These are phyloP conservation scores for Paradisaea rubra DNA, from an alignment of 2,113 vertebrate species.

Conservation along the genomic window DNA sequence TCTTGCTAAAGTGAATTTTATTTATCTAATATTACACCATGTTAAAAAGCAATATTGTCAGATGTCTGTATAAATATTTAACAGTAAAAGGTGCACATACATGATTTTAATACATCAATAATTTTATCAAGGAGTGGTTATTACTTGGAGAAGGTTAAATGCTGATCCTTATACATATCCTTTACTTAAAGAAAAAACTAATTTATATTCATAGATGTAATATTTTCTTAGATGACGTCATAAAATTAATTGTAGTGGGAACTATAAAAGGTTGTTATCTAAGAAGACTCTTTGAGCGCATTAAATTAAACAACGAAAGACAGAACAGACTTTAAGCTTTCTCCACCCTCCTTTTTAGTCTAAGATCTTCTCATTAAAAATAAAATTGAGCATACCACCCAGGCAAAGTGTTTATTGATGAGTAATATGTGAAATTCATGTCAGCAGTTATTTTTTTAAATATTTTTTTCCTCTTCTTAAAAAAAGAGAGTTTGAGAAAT, in stretches of 20 bases:
- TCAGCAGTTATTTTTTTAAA: not conserved
- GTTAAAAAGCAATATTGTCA: not conserved
- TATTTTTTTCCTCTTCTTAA: not conserved
- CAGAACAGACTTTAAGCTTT: not conserved
- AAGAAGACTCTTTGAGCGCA: not conserved
- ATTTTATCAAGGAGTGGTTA: not conserved
- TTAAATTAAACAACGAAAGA: not conserved
- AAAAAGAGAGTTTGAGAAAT: not conserved
- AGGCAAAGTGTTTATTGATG: not conserved
- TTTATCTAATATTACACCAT: not conserved
- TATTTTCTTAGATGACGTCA: not conserved
- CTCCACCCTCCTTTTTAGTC: not conserved
- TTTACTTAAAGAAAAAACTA: not conserved
- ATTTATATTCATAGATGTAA: not conserved
- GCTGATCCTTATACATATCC: not conserved
- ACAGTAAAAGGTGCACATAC: not conserved
- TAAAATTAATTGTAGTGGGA: not conserved
- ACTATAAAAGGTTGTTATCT: not conserved
- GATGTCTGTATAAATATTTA: not conserved
- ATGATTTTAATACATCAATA: not conserved
- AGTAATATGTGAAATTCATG: conserved; percentile 4
- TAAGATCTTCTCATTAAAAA: not conserved
- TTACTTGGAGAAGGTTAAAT: not conserved
- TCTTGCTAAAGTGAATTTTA: not conserved
- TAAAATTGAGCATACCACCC: not conserved